Percentiles rank a stretch among this genome's conserved stretches.
Conservation (phyloP, 2,113 vertebrate species). For the Gila orcuttii region DNA sequence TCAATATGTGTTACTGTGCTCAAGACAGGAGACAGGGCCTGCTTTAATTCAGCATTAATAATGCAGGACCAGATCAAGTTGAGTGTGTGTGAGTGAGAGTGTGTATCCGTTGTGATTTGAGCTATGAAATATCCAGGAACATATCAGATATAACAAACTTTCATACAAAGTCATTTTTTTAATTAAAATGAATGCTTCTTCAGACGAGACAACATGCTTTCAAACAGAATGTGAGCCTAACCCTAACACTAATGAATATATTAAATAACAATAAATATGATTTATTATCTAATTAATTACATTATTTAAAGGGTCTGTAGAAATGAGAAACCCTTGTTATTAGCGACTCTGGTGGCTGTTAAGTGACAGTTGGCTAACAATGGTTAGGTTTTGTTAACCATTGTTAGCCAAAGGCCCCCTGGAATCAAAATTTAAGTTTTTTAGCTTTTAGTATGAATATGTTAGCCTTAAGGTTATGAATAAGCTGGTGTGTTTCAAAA, state of each 20-base stretch:
- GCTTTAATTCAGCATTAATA: constrained; percentile 79
- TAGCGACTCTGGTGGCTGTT: no score
- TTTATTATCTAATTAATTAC: neutral
- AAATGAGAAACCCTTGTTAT: no score
- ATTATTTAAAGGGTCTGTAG: neutral
- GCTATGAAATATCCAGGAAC: neutral
- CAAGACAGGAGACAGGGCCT: constrained; percentile 69
- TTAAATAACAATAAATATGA: neutral
- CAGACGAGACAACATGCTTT: neutral
- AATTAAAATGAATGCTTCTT: neutral
- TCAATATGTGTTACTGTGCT: constrained; percentile 72
- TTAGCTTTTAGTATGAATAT: no score
- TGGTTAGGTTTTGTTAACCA: no score
- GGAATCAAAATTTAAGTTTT: no score
- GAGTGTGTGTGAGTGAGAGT: constrained; percentile 24
- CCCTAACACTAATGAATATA: neutral
- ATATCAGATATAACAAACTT: neutral
- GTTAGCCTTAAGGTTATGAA: no score
- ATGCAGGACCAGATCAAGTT: constrained; percentile 61
- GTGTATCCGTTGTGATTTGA: constrained; percentile 4
- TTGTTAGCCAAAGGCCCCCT: no score
- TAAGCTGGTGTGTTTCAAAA: no score
- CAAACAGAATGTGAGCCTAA: neutral
- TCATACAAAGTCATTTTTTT: neutral
- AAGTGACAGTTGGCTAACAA: no score